Evolutionary conservation across 1,140 invertebrate genomes (phyloP).

Genomic region (Stenopsyche tienmushanensis): DNA sequence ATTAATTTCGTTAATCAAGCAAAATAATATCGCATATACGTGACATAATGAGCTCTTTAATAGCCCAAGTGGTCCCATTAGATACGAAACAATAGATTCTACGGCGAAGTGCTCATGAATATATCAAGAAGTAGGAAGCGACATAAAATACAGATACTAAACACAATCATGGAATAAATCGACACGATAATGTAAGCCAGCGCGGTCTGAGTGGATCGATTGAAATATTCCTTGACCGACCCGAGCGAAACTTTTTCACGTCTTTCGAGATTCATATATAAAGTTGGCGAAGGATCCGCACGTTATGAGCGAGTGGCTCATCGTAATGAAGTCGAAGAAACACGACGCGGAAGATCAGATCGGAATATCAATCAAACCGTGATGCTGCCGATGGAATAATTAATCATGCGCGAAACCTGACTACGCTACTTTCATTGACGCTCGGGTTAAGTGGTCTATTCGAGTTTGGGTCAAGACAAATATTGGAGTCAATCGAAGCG

Average conservation of each 20-base stretch:
- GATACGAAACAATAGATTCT: not conserved
- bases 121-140: not conserved
- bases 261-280: not conserved
- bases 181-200: not conserved
- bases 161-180: not conserved
- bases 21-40: not conserved
- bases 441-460: too few relatives aligned
- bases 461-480: too few relatives aligned
- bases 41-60: not conserved
- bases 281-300: not conserved
- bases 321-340: not conserved
- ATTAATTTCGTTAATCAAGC: not conserved
- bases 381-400: slow-evolving; percentile 6
- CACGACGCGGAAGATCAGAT: slow-evolving; percentile 1
- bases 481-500: too few relatives aligned
- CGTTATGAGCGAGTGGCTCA: not conserved
- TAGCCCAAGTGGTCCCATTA: not conserved
- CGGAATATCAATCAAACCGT: slow-evolving; percentile 17
- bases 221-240: too few relatives aligned
- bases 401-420: slow-evolving; percentile 1
- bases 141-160: not conserved
- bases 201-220: not conserved
- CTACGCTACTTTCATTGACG: too few relatives aligned
- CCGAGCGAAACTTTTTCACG: too few relatives aligned
- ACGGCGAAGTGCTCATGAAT: not conserved